Percentiles rank a stretch among this genome's conserved stretches.
phyloP scores from a whole-genome alignment of 2,888 invertebrate species.

The Uloborus plumipes region DNA sequence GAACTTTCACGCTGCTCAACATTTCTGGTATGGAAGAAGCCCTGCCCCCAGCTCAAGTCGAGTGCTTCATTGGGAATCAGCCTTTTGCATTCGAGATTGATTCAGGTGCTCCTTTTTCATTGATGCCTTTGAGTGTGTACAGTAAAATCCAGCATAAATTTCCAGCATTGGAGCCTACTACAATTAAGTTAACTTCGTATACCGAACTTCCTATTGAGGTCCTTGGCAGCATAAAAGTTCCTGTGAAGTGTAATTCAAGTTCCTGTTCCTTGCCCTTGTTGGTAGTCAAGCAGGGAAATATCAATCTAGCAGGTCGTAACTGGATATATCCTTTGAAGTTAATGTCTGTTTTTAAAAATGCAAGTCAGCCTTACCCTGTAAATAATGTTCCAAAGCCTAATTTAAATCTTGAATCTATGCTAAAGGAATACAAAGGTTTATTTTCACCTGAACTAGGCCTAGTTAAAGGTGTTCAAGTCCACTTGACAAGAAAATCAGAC shows the following conservation, averaged over 20 bases:
- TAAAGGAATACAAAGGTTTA: background rate
- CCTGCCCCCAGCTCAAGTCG: no score
- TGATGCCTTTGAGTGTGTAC: background rate
- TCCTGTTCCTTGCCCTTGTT: background rate
- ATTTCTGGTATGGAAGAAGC: no score
- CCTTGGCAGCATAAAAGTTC: background rate
- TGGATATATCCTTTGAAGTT: background rate
- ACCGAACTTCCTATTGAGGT: background rate
- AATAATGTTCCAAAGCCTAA: no score
- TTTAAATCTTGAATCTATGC: background rate
- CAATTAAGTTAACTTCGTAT: conserved; percentile 5
- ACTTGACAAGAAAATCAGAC: background rate
- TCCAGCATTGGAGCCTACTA: background rate
- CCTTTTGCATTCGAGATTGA: conserved; percentile 6
- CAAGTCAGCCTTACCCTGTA: no score
- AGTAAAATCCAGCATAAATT: background rate
- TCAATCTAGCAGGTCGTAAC: conserved; percentile 2
- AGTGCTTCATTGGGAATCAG: background rate
- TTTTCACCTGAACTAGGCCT: conserved; percentile 4
- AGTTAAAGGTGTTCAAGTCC: conserved; percentile 7
- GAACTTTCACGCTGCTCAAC: no score
- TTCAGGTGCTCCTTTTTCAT: background rate
- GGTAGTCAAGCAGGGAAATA: background rate
- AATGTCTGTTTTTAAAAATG: background rate
- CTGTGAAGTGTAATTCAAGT: background rate